Percentiles rank a stretch among this genome's conserved stretches.
Conservation (phyloP, 2,888 invertebrate genomes). For the Oxyteleia sp. region DNA sequence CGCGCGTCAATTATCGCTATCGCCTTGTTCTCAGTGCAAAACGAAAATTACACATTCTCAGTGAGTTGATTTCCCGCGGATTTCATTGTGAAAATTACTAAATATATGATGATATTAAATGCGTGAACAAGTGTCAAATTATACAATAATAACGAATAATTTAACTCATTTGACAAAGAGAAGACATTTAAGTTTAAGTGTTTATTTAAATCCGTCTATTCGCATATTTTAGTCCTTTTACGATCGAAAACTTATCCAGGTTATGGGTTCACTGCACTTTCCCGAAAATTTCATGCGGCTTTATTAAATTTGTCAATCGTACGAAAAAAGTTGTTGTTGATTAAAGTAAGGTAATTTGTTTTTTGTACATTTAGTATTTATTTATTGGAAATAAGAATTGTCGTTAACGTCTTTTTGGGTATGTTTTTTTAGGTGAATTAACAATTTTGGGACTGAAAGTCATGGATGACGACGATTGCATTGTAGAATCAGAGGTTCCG, state of each 20-base stretch:
- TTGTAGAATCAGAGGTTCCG: constrained; percentile 72
- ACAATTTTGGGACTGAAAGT: neutral
- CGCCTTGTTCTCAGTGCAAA: neutral
- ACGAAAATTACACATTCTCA: neutral
- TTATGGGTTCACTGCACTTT: neutral
- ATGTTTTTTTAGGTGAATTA: constrained; percentile 9
- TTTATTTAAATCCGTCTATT: constrained; percentile 10
- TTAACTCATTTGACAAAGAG: neutral
- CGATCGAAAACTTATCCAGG: neutral
- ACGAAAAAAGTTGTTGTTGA: neutral
- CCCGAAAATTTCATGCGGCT: constrained; percentile 1
- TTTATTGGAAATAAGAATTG: too few relatives aligned
- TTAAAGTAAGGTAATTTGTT: neutral
- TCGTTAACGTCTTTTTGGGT: too few relatives aligned
- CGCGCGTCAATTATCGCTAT: too few relatives aligned
- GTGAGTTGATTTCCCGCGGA: constrained; percentile 74
- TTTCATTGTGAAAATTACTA: constrained; percentile 51
- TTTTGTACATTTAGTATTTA: too few relatives aligned
- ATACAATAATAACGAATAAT: neutral
- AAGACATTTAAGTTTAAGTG: constrained; percentile 3
- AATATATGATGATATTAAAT: constrained; percentile 13
- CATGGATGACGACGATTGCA: constrained; percentile 79
- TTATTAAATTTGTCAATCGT: neutral
- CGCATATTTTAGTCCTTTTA: constrained; percentile 7
- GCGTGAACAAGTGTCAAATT: constrained; percentile 19